phyloP scores from a whole-genome alignment of 2,113 vertebrate genomes.

The Meriones unguiculatus region DNA sequence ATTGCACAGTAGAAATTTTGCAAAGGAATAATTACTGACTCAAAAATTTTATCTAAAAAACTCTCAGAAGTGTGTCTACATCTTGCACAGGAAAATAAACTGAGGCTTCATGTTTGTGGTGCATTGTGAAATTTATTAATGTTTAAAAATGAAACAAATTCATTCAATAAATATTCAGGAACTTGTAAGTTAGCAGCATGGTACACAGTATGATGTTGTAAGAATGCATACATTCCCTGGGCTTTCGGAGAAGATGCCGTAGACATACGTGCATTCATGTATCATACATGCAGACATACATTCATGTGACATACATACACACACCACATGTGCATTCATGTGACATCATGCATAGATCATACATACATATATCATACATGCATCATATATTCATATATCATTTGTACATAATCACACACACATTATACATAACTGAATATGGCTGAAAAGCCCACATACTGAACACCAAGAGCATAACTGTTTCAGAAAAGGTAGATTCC shows the following conservation, averaged over 20 bases:
- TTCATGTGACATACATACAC: too few species aligned
- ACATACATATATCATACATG: too few species aligned
- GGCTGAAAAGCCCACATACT: background rate
- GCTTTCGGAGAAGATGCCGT: constrained; percentile 1
- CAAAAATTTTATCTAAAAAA: constrained; percentile 39
- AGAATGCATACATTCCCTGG: background rate
- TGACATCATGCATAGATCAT: too few species aligned
- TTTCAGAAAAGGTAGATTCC: background rate
- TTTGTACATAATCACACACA: too few species aligned
- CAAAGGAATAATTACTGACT: constrained; percentile 44
- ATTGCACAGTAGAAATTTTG: constrained; percentile 38
- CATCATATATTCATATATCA: too few species aligned
- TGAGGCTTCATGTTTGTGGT: background rate
- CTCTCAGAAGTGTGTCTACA: background rate
- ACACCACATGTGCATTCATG: too few species aligned
- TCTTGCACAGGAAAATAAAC: constrained; percentile 25
- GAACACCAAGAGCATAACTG: background rate
- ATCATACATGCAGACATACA: too few species aligned
- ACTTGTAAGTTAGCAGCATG: background rate
- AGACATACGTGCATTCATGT: background rate
- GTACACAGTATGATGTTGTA: background rate
- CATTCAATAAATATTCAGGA: background rate
- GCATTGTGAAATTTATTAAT: background rate
- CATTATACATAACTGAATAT: background rate
- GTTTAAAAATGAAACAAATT: constrained; percentile 28